A percentile compares a stretch with the other conserved stretches of the same genome.
Conservation (phyloP, 2,113 vertebrate genomes). For the Dipodomys merriami region DNA sequence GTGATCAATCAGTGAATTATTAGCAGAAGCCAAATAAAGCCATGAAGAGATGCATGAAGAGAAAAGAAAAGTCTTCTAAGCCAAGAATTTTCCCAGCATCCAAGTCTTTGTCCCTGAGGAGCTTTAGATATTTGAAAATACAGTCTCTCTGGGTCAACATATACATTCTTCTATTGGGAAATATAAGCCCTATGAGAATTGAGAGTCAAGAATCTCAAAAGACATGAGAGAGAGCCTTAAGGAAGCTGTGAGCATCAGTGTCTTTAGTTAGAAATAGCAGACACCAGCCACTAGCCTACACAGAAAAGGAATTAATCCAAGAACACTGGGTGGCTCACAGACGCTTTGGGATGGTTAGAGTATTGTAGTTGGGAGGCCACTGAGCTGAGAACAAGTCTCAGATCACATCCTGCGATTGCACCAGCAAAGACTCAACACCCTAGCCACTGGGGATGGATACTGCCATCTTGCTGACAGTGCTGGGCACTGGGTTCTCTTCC, state of each 20-base stretch:
- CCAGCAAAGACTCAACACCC: neutral
- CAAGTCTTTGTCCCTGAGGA: neutral
- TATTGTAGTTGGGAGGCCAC: neutral
- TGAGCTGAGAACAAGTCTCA: neutral
- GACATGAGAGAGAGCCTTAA: neutral
- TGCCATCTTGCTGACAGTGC: neutral
- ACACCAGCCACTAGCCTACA: neutral
- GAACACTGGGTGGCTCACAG: neutral
- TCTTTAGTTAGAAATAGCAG: neutral
- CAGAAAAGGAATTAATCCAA: neutral
- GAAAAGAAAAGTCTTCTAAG: neutral
- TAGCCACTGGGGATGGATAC: neutral
- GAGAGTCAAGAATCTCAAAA: neutral
- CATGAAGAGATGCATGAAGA: neutral
- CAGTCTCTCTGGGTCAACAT: neutral
- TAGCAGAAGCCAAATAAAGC: neutral
- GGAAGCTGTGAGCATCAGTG: neutral
- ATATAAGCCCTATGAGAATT: neutral
- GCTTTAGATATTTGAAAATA: neutral
- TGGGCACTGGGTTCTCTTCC: neutral
- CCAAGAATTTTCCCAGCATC: neutral
- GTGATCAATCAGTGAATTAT: neutral
- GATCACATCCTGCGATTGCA: neutral
- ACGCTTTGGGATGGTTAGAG: neutral
- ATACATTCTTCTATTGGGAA: neutral